Base-by-base conservation (phyloP, 1,140 invertebrate species). In the Drosophila sulfurigaster region DNA sequence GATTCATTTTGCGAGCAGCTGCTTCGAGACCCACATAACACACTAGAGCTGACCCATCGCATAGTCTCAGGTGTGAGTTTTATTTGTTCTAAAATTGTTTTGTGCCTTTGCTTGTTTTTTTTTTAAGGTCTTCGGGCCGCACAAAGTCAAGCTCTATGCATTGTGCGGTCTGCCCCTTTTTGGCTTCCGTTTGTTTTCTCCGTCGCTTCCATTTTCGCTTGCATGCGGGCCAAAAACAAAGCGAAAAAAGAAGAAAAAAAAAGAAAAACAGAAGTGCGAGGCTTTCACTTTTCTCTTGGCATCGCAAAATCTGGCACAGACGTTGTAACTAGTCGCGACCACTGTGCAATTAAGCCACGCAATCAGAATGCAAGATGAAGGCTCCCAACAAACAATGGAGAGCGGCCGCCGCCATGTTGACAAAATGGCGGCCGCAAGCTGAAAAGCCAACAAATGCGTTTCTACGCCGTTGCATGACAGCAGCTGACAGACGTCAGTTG, bases 301-400 rank as follows among this genome's bases (percentile, higher is more conserved):
- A 28, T 54, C 15, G 7, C 35, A 57, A 72, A 86, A 79, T 82
- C 80, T 87, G 80, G 62, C 65, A 58, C 75, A 86, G 49, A 69
- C 68, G 35, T 32, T 20, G 16, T 56, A 63, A n/a, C 51, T 48
- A 48, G 46, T 48, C 46, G 46, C 20, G 51, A 54, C 75, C 56
- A 67, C 69, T 73, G 51, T 83, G 83, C 83, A 88, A 88, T 88
- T 88, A 89, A 89, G 85, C 85, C 85, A 49, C 85, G 85, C 83
- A 88, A 88, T 88, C 83, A 88, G 85, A 88, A 88, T 88, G 85
- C 83, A 88, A 88, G 85, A 88, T 88, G 85, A 83, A 89, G 83
- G 85, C 83, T 79, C 32, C 63, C 74, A 25, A 25, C 80, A 80
- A 83, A 87, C 85, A 87, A 88, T 83, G 35, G 45, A 7, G 32